Evolutionary conservation across 2,888 invertebrate genomes (phyloP).

Genomic region (Smittia sp.): DNA sequence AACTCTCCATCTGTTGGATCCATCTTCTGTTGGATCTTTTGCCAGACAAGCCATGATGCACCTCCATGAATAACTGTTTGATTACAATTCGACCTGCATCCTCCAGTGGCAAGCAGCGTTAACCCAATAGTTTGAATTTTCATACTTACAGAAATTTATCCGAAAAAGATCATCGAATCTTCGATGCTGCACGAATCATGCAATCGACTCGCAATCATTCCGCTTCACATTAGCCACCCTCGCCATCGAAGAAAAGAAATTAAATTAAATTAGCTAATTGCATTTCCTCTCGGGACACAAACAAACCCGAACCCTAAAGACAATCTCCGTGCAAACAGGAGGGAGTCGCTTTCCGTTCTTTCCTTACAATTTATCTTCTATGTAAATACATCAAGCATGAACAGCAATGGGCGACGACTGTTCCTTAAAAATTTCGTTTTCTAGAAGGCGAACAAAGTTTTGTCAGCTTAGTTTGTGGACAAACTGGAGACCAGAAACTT

Average conservation of each 20-base stretch:
- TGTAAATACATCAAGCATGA: slow-evolving; percentile 29
- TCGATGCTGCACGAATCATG: too few relatives aligned
- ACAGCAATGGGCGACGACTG: slow-evolving; percentile 2
- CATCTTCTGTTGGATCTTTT: too few relatives aligned
- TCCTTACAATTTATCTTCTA: slow-evolving; percentile 30
- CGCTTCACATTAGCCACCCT: slow-evolving; percentile 18
- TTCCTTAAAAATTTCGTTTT: background rate
- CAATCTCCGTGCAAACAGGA: background rate
- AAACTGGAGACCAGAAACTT: background rate
- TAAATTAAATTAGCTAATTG: slow-evolving; percentile 41
- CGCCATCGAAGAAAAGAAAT: slow-evolving; percentile 15
- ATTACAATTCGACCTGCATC: too few relatives aligned
- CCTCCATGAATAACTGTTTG: too few relatives aligned
- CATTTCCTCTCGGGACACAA: slow-evolving; percentile 39
- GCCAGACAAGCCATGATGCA: too few relatives aligned
- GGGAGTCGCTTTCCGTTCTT: background rate
- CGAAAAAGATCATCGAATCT: background rate
- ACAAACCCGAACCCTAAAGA: slow-evolving; percentile 23
- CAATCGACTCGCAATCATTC: background rate
- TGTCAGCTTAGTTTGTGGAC: too few relatives aligned
- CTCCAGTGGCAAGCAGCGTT: too few relatives aligned
- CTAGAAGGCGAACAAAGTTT: background rate
- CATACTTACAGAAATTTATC: background rate
- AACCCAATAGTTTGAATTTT: too few relatives aligned
- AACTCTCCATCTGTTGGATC: too few relatives aligned